A percentile compares a stretch with the other conserved stretches of the same genome.
These are phyloP conservation scores for Caenorhabditis auriculariae DNA, from an alignment of 2,888 invertebrate species.

Conservation along the genomic window DNA sequence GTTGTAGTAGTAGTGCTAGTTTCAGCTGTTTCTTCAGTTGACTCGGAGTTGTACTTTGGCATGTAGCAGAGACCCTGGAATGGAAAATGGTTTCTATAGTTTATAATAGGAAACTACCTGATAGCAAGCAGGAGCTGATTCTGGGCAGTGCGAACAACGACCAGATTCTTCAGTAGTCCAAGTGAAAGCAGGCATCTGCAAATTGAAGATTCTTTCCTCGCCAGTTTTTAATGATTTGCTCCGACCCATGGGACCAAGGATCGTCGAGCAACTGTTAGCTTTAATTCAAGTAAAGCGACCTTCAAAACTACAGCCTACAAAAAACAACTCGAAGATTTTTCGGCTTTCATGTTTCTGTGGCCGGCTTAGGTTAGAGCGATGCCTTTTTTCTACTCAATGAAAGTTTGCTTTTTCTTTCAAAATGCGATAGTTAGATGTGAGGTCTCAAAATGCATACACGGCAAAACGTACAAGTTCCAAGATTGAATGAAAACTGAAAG, in stretches of 20 bases:
- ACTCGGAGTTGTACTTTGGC: constrained; percentile 34
- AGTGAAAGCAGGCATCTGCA: constrained; percentile 62
- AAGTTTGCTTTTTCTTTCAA: not conserved
- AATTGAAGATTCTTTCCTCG: constrained; percentile 1
- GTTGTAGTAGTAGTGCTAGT: constrained; percentile 13
- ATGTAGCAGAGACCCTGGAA: constrained; percentile 59
- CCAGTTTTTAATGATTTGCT: constrained; percentile 1
- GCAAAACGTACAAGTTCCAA: too few species aligned
- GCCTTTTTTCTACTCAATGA: not conserved
- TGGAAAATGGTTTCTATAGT: not conserved
- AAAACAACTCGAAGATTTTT: not conserved
- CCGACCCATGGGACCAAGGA: not conserved
- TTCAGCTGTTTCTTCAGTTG: not conserved
- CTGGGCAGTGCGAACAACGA: constrained; percentile 57
- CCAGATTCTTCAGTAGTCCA: constrained; percentile 53
- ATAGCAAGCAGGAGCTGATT: constrained; percentile 58
- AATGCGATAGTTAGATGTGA: too few species aligned
- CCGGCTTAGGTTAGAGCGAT: not conserved
- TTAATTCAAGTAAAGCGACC: not conserved
- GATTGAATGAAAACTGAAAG: too few species aligned
- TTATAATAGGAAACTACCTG: not conserved
- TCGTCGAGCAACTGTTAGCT: not conserved
- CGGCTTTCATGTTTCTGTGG: not conserved
- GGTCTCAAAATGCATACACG: too few species aligned
- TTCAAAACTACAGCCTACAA: not conserved